Evolutionary conservation across 2,888 invertebrate genomes (phyloP).

Genomic region (Clistopyga incitator): DNA sequence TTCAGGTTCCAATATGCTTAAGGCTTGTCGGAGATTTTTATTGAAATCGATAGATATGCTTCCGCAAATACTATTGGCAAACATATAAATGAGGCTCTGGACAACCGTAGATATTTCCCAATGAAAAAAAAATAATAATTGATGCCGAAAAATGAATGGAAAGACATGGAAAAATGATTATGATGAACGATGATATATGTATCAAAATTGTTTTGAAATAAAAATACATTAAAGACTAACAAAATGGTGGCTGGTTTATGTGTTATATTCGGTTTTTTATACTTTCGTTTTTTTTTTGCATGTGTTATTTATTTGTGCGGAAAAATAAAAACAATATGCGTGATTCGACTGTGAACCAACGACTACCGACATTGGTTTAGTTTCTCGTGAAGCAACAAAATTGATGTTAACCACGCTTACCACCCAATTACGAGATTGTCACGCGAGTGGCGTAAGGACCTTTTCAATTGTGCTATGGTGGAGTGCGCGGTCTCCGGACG

Average conservation of each 20-base stretch:
- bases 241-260: no score
- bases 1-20: background rate
- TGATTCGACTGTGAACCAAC: slow-evolving; percentile 18
- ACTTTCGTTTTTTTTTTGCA: no score
- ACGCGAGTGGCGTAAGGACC: slow-evolving; percentile 66
- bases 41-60: background rate
- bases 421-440: slow-evolving; percentile 66
- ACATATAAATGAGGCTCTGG: background rate
- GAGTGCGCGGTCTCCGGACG: slow-evolving; percentile 37
- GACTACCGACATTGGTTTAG: slow-evolving; percentile 38
- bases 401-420: slow-evolving; percentile 63
- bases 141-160: no score
- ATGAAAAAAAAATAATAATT: no score
- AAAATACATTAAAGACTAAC: no score
- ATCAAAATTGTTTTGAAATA: no score
- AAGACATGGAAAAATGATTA: no score
- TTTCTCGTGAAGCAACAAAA: slow-evolving; percentile 60
- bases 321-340: slow-evolving; percentile 1
- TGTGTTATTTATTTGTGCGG: background rate
- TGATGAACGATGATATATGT: no score
- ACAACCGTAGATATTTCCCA: background rate
- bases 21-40: background rate
- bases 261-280: no score
- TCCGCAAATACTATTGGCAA: background rate
- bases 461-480: slow-evolving; percentile 62